Evolutionary conservation across 53 echinoderm and acorn worm genomes (phyloP).

Genomic region (Holothuria scabra): DNA sequence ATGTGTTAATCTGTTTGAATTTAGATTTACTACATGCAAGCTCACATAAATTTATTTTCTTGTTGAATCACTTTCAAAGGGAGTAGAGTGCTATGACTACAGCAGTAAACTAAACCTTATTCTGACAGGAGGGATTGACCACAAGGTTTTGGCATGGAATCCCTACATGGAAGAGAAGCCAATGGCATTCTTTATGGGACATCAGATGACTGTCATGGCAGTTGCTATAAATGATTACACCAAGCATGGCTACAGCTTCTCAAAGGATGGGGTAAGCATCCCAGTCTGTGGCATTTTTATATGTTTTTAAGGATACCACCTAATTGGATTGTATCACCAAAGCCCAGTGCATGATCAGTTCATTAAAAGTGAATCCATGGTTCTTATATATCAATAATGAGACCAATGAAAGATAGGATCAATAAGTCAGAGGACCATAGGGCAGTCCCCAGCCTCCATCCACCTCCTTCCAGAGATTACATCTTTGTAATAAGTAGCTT

Average conservation of each 20-base stretch:
- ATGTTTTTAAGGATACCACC: too few species aligned
- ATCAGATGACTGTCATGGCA: slow-evolving; percentile 85
- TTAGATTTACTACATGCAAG: background rate
- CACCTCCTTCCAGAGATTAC: too few species aligned
- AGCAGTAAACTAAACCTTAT: slow-evolving; percentile 83
- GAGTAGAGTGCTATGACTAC: slow-evolving; percentile 96
- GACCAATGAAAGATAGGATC: too few species aligned
- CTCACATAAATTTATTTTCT: background rate
- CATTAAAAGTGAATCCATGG: too few species aligned
- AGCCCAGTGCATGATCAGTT: too few species aligned
- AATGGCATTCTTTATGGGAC: slow-evolving; percentile 79
- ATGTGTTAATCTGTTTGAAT: background rate
- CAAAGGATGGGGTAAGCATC: slow-evolving; percentile 82
- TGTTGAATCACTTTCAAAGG: slow-evolving; percentile 58
- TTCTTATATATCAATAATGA: too few species aligned
- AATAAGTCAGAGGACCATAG: too few species aligned
- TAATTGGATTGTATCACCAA: too few species aligned
- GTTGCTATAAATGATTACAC: slow-evolving; percentile 81
- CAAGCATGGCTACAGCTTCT: slow-evolving; percentile 79
- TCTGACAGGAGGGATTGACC: slow-evolving; percentile 89
- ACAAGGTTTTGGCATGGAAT: slow-evolving; percentile 87
- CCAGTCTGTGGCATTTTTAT: too few species aligned
- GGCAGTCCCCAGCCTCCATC: too few species aligned
- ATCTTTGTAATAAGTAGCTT: too few species aligned
- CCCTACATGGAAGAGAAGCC: slow-evolving; percentile 89